phyloP scores from a whole-genome alignment of 2,113 vertebrate genomes.

The Melanocharis versteri region DNA sequence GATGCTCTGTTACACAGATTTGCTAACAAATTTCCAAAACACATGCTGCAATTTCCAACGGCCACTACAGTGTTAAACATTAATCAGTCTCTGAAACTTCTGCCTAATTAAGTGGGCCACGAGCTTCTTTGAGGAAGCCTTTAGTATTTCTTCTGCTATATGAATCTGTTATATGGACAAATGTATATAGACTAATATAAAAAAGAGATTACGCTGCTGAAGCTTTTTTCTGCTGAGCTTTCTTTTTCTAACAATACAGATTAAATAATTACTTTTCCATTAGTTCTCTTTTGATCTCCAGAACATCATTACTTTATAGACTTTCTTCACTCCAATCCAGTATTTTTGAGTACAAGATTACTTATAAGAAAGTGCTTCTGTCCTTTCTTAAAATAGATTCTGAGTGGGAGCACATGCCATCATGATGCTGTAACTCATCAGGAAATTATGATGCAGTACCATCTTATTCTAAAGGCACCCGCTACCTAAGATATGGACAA shows the following conservation, averaged over 20 bases:
- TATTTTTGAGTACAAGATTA: slow-evolving; percentile 47
- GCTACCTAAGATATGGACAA: slow-evolving; percentile 9
- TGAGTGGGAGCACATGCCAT: slow-evolving; percentile 50
- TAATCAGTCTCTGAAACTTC: background rate
- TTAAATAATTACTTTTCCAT: slow-evolving; percentile 19
- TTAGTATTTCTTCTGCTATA: background rate
- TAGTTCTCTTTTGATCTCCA: slow-evolving; percentile 19
- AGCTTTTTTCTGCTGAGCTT: background rate
- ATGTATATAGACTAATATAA: background rate
- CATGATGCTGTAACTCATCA: slow-evolving; percentile 41
- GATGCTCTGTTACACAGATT: background rate
- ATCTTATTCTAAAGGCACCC: slow-evolving; percentile 8
- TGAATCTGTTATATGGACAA: background rate
- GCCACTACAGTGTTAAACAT: background rate
- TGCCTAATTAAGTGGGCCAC: background rate
- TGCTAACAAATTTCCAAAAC: background rate
- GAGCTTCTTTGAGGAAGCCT: background rate
- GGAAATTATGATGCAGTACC: slow-evolving; percentile 35
- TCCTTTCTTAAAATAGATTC: slow-evolving; percentile 68
- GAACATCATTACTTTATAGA: background rate
- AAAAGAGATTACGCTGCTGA: background rate
- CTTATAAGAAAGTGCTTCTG: slow-evolving; percentile 57
- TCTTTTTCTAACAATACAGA: background rate
- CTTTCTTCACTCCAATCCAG: slow-evolving; percentile 35
- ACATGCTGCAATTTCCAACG: background rate